A percentile compares a stretch with the other conserved stretches of the same genome.
Evolutionary conservation across 2,113 vertebrate genomes (phyloP).

Genomic region (Plotosus lineatus): DNA sequence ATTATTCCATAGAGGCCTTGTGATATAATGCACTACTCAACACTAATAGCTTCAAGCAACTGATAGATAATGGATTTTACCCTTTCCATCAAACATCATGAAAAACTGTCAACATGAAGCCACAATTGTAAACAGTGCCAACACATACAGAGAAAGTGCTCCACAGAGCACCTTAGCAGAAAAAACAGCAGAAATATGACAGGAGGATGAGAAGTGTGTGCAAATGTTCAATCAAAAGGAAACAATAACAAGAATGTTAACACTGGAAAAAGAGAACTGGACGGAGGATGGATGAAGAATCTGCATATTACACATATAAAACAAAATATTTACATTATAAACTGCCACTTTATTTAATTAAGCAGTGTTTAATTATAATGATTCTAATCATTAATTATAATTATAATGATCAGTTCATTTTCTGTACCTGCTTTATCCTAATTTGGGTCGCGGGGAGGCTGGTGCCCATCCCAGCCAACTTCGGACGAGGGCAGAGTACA

Average conservation of each 20-base stretch:
- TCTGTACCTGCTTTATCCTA: no score
- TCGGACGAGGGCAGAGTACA: no score
- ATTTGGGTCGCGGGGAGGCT: no score
- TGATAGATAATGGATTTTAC: no score
- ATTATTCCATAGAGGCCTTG: not conserved
- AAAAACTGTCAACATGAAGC: not conserved
- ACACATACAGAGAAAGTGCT: not conserved
- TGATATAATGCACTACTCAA: not conserved
- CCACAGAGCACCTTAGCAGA: no score
- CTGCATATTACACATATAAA: not conserved
- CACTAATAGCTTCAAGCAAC: not conserved
- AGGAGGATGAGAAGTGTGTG: no score
- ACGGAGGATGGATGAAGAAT: not conserved
- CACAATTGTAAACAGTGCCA: not conserved
- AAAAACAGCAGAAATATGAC: not conserved
- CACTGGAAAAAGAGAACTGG: not conserved
- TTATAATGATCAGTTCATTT: no score
- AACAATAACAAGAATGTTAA: not conserved
- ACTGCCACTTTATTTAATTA: not conserved
- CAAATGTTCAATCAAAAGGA: no score
- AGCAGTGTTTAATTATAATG: no score
- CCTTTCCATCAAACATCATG: not conserved
- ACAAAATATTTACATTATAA: not conserved
- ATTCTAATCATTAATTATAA: no score
- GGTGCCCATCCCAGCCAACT: no score